Evolutionary conservation across 2,113 vertebrate genomes (phyloP).

Genomic region (Nyctibius bracteatus): DNA sequence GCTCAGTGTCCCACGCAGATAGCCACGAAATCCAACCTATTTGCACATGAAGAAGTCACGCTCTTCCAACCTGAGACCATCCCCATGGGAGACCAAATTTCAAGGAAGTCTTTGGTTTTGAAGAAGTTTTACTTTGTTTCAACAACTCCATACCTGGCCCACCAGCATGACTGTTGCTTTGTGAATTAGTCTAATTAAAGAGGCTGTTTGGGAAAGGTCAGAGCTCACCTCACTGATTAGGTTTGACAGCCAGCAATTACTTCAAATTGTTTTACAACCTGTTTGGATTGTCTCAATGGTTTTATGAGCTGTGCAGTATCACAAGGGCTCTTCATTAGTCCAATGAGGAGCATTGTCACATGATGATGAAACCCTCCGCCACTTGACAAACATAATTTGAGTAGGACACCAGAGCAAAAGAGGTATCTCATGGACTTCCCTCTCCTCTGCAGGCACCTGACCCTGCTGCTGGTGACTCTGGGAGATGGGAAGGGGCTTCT

Average conservation of each 20-base stretch:
- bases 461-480: neutral
- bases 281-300: conserved; percentile 49
- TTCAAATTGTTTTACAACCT: conserved; percentile 48
- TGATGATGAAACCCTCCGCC: fast-evolving
- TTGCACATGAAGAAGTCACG: neutral
- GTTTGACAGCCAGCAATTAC: conserved; percentile 49
- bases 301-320: conserved; percentile 5
- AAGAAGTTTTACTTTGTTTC: neutral
- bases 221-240: neutral
- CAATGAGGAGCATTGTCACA: neutral
- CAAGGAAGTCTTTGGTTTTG: neutral
- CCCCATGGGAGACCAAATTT: neutral
- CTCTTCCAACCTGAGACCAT: neutral
- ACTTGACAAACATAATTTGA: conserved; percentile 10
- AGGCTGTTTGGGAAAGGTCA: neutral
- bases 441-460: neutral
- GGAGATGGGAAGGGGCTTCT: neutral
- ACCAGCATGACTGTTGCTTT: fast-evolving
- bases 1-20: neutral
- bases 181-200: neutral
- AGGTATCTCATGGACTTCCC: neutral
- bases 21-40: neutral
- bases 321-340: conserved; percentile 11
- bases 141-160: neutral
- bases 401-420: neutral